phyloP scores from a whole-genome alignment of 1,140 invertebrate species.

The Drosophila pandora region DNA sequence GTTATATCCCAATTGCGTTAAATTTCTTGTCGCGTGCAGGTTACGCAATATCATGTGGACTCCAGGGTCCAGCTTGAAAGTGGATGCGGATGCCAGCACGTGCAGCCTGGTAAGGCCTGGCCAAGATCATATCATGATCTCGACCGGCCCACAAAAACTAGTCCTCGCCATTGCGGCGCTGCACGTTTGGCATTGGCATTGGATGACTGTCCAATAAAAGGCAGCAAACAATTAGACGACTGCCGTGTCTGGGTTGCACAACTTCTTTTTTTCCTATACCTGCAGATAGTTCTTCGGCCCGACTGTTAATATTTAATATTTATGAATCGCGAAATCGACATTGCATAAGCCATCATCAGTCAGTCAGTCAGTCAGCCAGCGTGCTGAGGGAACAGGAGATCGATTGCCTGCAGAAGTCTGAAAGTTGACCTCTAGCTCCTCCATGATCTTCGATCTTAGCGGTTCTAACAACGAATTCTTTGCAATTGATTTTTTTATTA shows the following conservation, averaged over 20 bases:
- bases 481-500: constrained; percentile 10
- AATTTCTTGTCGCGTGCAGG: constrained; percentile 73
- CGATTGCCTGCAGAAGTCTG: constrained; percentile 1
- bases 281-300: not conserved
- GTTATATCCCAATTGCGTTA: constrained; percentile 44
- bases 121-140: constrained; percentile 35
- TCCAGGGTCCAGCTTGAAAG: constrained; percentile 17
- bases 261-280: not conserved
- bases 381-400: constrained; percentile 4
- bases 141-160: constrained; percentile 53
- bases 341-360: constrained; percentile 34
- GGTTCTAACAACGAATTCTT: constrained; percentile 6
- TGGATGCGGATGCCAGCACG: constrained; percentile 65
- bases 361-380: not conserved
- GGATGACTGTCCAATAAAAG: constrained; percentile 72
- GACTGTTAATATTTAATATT: constrained; percentile 26
- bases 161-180: constrained; percentile 56
- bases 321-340: constrained; percentile 55
- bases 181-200: constrained; percentile 40
- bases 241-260: constrained; percentile 34
- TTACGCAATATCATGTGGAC: constrained; percentile 66
- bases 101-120: constrained; percentile 51
- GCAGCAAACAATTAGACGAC: constrained; percentile 74
- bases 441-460: constrained; percentile 29
- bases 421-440: constrained; percentile 23